Conservation (phyloP, 37 sponge, comb jelly and placozoan genomes). For the Cliona cf. orientalis region DNA sequence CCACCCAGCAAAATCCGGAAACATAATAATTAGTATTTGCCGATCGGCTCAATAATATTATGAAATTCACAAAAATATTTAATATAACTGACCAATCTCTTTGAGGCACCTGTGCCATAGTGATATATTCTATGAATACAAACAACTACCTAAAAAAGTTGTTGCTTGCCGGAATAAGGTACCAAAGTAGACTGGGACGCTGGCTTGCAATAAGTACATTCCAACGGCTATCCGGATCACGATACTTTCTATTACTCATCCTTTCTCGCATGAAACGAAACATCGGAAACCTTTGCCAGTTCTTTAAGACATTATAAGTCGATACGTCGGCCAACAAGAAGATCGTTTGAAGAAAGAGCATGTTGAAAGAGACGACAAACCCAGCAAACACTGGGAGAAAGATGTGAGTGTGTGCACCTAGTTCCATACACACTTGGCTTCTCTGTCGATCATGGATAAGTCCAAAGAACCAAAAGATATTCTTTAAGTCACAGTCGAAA, state of each 20-base stretch:
- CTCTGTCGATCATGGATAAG: background rate
- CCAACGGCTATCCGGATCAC: slow-evolving; percentile 37
- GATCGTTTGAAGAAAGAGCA: slow-evolving; percentile 18
- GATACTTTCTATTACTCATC: slow-evolving; percentile 36
- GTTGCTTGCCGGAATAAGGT: slow-evolving; percentile 1
- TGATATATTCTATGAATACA: too few relatives aligned
- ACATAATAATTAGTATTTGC: too few relatives aligned
- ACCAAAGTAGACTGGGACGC: slow-evolving; percentile 13
- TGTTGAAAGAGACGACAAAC: background rate
- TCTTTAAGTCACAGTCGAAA: slow-evolving; percentile 22
- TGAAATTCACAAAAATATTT: too few relatives aligned
- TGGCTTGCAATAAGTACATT: slow-evolving; percentile 30
- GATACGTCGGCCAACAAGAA: slow-evolving; percentile 42
- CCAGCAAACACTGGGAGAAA: slow-evolving; percentile 51
- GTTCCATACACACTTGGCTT: slow-evolving; percentile 1
- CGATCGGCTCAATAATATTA: too few relatives aligned
- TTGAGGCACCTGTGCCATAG: too few relatives aligned
- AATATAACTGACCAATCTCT: too few relatives aligned
- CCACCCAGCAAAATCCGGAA: too few relatives aligned
- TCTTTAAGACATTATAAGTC: slow-evolving; percentile 27
- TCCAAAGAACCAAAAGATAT: slow-evolving; percentile 23
- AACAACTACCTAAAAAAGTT: slow-evolving; percentile 6
- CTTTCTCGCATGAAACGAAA: slow-evolving; percentile 39
- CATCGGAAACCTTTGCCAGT: slow-evolving; percentile 27
- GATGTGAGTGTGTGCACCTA: slow-evolving; percentile 39